These are phyloP conservation scores for Percopsis transmontana DNA, from an alignment of 2,113 vertebrate genomes.

Conservation along the genomic window DNA sequence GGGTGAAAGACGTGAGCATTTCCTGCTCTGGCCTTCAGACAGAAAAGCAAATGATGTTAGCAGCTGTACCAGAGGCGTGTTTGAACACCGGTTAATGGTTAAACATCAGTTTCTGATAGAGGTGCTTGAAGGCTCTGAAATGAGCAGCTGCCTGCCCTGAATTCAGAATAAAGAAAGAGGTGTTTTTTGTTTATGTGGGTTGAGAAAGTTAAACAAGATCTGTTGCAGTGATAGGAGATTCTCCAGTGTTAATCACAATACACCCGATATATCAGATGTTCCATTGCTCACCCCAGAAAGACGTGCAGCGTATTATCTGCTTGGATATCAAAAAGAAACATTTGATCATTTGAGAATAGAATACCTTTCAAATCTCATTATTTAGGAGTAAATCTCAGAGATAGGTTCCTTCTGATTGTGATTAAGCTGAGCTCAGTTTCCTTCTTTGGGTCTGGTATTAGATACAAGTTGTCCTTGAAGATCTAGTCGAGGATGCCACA, in stretches of 20 bases:
- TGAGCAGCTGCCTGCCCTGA: conserved; percentile 8
- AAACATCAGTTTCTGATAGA: conserved; percentile 20
- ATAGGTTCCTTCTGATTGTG: neutral
- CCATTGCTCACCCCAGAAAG: conserved; percentile 35
- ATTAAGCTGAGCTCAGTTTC: too few relatives aligned
- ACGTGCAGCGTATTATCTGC: conserved; percentile 23
- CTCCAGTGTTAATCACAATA: conserved; percentile 31
- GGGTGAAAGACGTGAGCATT: conserved; percentile 37
- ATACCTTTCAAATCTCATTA: conserved; percentile 50
- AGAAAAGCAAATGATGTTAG: conserved; percentile 6
- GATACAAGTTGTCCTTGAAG: conserved; percentile 56
- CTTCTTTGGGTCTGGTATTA: conserved; percentile 15
- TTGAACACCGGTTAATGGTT: conserved; percentile 54
- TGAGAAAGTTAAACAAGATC: conserved; percentile 18
- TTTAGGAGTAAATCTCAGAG: conserved; percentile 29
- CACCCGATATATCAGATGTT: conserved; percentile 39
- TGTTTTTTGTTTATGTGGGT: conserved; percentile 12
- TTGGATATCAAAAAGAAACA: conserved; percentile 23
- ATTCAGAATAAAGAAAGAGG: conserved; percentile 26
- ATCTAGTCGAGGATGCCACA: conserved; percentile 53
- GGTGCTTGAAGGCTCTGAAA: conserved; percentile 24
- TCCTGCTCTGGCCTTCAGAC: neutral
- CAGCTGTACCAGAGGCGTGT: conserved; percentile 17
- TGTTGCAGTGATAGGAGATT: conserved; percentile 24
- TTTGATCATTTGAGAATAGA: conserved; percentile 11